A percentile compares a stretch with the other conserved stretches of the same genome.
These are phyloP conservation scores for Gymnosoma rotundatum DNA, from an alignment of 2,888 invertebrate genomes.

Conservation along the genomic window DNA sequence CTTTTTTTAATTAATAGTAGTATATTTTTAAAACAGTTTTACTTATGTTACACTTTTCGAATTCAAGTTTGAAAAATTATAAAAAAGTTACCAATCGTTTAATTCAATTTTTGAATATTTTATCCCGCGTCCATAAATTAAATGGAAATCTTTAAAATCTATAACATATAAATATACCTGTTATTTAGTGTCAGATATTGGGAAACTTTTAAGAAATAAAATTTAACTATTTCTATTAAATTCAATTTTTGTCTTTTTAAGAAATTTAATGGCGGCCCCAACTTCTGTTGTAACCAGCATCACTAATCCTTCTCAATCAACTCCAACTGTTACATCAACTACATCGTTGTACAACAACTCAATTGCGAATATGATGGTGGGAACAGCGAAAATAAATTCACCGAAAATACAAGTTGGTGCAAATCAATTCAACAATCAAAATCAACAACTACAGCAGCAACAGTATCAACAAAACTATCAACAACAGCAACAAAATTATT, in stretches of 20 bases:
- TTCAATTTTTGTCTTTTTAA: background rate
- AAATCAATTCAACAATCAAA: constrained; percentile 54
- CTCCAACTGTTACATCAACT: constrained; percentile 14
- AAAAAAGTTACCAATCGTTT: too few species aligned
- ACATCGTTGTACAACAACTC: constrained; percentile 38
- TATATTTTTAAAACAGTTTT: too few species aligned
- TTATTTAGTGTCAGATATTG: background rate
- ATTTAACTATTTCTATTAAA: constrained; percentile 1
- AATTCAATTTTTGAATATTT: too few species aligned
- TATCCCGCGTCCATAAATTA: too few species aligned
- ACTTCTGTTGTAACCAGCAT: constrained; percentile 29
- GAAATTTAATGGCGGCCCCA: constrained; percentile 10
- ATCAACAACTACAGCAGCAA: constrained; percentile 53
- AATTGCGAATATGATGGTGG: constrained; percentile 25
- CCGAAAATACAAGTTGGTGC: constrained; percentile 48
- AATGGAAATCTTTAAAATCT: background rate
- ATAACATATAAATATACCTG: too few species aligned
- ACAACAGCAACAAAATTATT: constrained; percentile 61
- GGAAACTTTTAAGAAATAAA: too few species aligned
- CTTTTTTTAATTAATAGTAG: too few species aligned
- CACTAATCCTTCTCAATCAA: constrained; percentile 38
- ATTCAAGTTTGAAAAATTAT: too few species aligned
- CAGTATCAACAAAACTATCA: constrained; percentile 56
- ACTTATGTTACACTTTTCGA: too few species aligned
- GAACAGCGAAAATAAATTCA: constrained; percentile 50